phyloP scores from a whole-genome alignment of 2,888 invertebrate genomes.

The Imbricaverruca yamaguchii region DNA sequence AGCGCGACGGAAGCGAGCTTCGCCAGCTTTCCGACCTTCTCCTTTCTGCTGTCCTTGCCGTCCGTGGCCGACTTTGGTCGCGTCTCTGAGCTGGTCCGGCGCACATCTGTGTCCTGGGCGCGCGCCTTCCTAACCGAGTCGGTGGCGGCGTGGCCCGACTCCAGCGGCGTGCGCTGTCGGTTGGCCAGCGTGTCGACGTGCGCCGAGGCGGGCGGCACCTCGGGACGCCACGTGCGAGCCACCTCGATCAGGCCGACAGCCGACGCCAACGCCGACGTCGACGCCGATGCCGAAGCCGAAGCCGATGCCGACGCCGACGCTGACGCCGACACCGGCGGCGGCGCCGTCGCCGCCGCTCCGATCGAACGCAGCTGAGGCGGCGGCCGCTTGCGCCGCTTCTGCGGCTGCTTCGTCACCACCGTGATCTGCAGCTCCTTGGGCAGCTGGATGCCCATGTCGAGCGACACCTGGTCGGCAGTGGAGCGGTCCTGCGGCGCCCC shows the following conservation, averaged over 20 bases:
- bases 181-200: slow-evolving; percentile 9
- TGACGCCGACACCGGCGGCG: too few species aligned
- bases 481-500: not conserved
- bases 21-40: not conserved
- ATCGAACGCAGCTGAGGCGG: not conserved
- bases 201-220: not conserved
- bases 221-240: not conserved
- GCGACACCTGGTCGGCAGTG: slow-evolving; percentile 16
- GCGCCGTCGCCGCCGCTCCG: not conserved
- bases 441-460: slow-evolving; percentile 16
- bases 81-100: not conserved
- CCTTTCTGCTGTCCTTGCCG: not conserved
- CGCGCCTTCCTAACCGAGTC: too few species aligned
- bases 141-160: not conserved
- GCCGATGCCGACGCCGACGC: not conserved
- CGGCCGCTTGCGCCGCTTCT: not conserved
- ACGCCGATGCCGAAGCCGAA: not conserved
- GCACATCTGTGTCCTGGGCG: not conserved
- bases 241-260: not conserved
- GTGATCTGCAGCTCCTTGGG: slow-evolving; percentile 23
- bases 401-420: not conserved
- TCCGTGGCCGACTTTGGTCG: not conserved
- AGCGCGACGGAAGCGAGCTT: not conserved
- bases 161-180: slow-evolving; percentile 7
- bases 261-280: not conserved